Evolutionary conservation across 2,113 vertebrate genomes (phyloP), one percentile per base, ranked within the genome.

Genomic region (Meles meles): DNA sequence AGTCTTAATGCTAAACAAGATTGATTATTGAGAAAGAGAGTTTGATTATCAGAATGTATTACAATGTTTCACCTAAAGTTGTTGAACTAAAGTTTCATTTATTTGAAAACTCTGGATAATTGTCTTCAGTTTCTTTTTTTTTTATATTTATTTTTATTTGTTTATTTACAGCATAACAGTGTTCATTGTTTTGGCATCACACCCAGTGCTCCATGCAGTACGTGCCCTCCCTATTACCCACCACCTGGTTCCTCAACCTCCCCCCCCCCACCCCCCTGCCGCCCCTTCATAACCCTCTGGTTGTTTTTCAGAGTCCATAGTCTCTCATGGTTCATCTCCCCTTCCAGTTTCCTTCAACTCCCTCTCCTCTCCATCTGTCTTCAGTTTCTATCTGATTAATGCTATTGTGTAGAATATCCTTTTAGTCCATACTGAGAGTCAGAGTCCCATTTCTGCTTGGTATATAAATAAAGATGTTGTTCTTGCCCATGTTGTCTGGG

Each of bases 61-160:
- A 83, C 0, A 27, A 13, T 93, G 55, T 88, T 97, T 96, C 72
- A 74, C 31, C 29, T 88, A 81, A 94, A 57, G 88, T 76, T 5
- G 91, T 14, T 80, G 59, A 96, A 90, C 90, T 80, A 71, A 94
- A 84, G 21, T 61, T 94, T 63, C 71, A 90, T 87, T 93, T 89
- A 72, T 96, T 97, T 96, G 57, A 29, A 88, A 95, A 96, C 93
- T 81, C 39, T 92, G 12, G 8, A 72, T 79, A 85, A 80, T 63
- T 77, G 55, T 39, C 65, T 27, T 74, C 14, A 89, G 31, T 92
- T 97, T 96, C 34, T 49, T n/a, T n/a, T n/a, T n/a, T n/a, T n/a
- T n/a, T n/a, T n/a, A n/a, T n/a, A n/a, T n/a, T n/a, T n/a, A n/a
- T n/a, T n/a, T n/a, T n/a, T n/a, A n/a, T n/a, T n/a, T n/a, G n/a